Base-by-base conservation (phyloP, 2,113 vertebrate species). In the Reinhardtius hippoglossoides region DNA sequence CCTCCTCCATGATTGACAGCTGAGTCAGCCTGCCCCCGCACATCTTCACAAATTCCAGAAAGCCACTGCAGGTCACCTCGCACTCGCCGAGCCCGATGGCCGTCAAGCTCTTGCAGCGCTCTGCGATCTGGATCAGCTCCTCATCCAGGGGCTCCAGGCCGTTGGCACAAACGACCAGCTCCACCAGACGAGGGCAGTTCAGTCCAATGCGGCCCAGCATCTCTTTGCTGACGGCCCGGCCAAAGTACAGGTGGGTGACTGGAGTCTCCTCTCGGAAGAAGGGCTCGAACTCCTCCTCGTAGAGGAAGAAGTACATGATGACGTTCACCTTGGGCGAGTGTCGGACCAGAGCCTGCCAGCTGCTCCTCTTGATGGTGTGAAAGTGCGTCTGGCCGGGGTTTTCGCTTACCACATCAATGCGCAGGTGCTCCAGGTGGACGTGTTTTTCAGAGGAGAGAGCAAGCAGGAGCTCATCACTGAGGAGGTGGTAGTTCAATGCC, bases 221-320 rank as follows among this genome's bases (percentile, higher is more conserved):
- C 8, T 96, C 96, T 91, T 99, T 98, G 92, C 97, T 98, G n/a
- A 98, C 97, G 0, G 96, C 96, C 64, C 96, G 95, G 9, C 97
- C 97, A 21, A 98, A 98, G 91, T 99, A 98, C 54, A 99, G 94
- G 90, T 98, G 97, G 16, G 97, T 98, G 75, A 98, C 96, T 0
- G 97, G 97, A 20, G 92, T 96, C 89, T 97, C 37, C 10, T 40
- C 37, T 3, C 2, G 37, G 37, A 40, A 10, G 37, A 40, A 40
- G 9, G 37, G 37, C 9, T 40, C 37, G 2, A 40, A 40, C 96
- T 98, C 97, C 44, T 98, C 96, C 88, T 97, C 96, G 0, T 97
- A 97, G 79, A 98, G 92, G 91, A 96, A 99, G 85, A 97, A 98
- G 94, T 99, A 98, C 97, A 99, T 98, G n/a, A 99, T 96, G 81